Percentiles rank a stretch among this genome's conserved stretches.
Evolutionary conservation across 2,113 vertebrate species (phyloP).

Genomic region (Serranochromis macrocephalus): DNA sequence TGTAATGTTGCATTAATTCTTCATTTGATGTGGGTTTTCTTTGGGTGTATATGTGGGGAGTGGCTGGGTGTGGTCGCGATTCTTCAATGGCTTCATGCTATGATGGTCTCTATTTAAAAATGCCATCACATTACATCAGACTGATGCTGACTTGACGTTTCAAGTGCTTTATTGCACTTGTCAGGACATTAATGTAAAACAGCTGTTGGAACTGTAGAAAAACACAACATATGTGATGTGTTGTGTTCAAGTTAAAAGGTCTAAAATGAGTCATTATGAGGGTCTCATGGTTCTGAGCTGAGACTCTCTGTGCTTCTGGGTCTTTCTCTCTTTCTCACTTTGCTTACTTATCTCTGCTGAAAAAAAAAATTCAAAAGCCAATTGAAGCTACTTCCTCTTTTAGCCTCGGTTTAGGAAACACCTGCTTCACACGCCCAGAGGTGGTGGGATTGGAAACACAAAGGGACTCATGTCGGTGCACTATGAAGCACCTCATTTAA

Average conservation of each 20-base stretch:
- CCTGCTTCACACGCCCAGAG: conserved; percentile 19
- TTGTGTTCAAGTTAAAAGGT: neutral
- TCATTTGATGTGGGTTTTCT: neutral
- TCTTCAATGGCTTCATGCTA: neutral
- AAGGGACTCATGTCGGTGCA: accelerated
- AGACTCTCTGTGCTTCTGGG: neutral
- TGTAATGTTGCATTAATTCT: neutral
- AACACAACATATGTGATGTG: neutral
- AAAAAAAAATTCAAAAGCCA: neutral
- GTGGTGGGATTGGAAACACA: neutral
- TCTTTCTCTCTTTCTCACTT: neutral
- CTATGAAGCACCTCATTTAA: accelerated
- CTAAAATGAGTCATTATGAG: neutral
- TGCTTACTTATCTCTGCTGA: neutral
- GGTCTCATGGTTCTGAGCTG: neutral
- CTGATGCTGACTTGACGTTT: neutral
- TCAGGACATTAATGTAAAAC: neutral
- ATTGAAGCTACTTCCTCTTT: conserved; percentile 39
- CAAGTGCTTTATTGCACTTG: neutral
- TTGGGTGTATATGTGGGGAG: neutral
- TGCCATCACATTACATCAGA: neutral
- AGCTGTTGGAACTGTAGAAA: neutral
- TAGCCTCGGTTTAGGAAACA: conserved; percentile 31
- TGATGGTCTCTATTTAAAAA: neutral
- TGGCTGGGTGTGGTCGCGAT: neutral